phyloP scores from a whole-genome alignment of 2,797 vertebrate genomes.

The Eulemur coronatus region DNA sequence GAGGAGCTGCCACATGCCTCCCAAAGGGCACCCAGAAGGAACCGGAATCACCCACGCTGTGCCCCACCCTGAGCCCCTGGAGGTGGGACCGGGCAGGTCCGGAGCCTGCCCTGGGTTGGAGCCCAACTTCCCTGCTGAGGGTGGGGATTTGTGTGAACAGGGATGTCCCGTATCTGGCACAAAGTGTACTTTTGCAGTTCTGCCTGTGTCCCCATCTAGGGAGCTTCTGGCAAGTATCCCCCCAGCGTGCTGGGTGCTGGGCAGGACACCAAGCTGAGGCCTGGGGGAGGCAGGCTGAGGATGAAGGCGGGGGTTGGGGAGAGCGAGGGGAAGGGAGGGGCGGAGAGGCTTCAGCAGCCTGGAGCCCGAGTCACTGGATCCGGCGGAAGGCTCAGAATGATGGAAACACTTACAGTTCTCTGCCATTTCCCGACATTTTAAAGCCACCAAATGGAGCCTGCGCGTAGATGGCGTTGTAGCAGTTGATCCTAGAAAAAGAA shows the following conservation, averaged over 20 bases:
- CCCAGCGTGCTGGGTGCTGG: too few relatives aligned
- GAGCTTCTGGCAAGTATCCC: not conserved
- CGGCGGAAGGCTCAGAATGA: not conserved
- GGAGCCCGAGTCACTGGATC: rapidly evolving
- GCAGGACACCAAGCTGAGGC: not conserved
- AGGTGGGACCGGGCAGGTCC: not conserved
- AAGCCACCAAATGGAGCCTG: slow-evolving; percentile 95
- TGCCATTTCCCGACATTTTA: slow-evolving; percentile 97
- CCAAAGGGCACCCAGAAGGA: not conserved
- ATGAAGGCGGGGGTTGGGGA: rapidly evolving
- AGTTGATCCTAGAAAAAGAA: slow-evolving; percentile 92
- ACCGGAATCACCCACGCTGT: not conserved
- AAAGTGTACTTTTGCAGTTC: not conserved
- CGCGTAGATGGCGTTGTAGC: slow-evolving; percentile 95
- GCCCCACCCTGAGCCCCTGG: not conserved
- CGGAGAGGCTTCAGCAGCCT: not conserved
- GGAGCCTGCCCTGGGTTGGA: not conserved
- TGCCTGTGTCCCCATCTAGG: not conserved
- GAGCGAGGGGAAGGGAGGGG: not conserved
- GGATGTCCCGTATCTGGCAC: not conserved
- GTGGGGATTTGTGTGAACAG: not conserved
- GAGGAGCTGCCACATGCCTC: not conserved
- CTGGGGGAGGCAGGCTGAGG: not conserved
- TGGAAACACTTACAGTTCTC: slow-evolving; percentile 93
- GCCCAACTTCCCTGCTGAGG: not conserved